A percentile compares a stretch with the other conserved stretches of the same genome.
Evolutionary conservation across 2,888 invertebrate genomes (phyloP).

Genomic region (Acleris sparsana): DNA sequence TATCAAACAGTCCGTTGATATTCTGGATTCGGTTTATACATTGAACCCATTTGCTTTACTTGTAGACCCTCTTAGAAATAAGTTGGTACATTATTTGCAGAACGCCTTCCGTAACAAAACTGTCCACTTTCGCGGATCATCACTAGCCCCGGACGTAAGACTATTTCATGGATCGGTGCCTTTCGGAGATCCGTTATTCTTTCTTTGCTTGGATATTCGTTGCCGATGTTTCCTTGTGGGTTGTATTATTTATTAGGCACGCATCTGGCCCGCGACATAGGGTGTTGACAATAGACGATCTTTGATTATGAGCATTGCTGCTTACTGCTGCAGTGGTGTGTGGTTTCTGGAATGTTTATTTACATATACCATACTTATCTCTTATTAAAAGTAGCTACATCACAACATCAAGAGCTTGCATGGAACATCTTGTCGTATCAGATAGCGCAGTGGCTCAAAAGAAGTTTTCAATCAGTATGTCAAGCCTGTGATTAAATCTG

Average conservation of each 20-base stretch:
- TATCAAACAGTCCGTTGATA: neutral
- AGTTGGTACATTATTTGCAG: constrained; percentile 26
- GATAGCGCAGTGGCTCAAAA: too few species aligned
- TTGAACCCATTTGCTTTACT: neutral
- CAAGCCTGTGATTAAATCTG: too few species aligned
- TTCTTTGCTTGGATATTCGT: constrained; percentile 43
- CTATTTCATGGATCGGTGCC: constrained; percentile 61
- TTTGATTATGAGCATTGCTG: constrained; percentile 22
- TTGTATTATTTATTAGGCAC: constrained; percentile 29
- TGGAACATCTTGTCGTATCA: too few species aligned
- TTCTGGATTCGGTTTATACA: neutral
- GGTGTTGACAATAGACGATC: constrained; percentile 20
- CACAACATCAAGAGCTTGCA: too few species aligned
- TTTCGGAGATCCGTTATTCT: constrained; percentile 49
- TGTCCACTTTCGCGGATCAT: constrained; percentile 50
- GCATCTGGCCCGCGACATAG: constrained; percentile 20
- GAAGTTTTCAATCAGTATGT: too few species aligned
- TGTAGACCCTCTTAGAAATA: constrained; percentile 10
- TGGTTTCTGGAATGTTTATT: constrained; percentile 5
- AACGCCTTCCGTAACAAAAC: constrained; percentile 40
- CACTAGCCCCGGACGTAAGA: constrained; percentile 51
- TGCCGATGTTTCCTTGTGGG: constrained; percentile 22
- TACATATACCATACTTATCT: neutral
- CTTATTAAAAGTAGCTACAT: neutral
- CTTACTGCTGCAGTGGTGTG: constrained; percentile 3